Percentiles rank a stretch among this genome's conserved stretches.
Evolutionary conservation across 2,888 invertebrate species (phyloP).

Genomic region (Andricus quercusramuli): DNA sequence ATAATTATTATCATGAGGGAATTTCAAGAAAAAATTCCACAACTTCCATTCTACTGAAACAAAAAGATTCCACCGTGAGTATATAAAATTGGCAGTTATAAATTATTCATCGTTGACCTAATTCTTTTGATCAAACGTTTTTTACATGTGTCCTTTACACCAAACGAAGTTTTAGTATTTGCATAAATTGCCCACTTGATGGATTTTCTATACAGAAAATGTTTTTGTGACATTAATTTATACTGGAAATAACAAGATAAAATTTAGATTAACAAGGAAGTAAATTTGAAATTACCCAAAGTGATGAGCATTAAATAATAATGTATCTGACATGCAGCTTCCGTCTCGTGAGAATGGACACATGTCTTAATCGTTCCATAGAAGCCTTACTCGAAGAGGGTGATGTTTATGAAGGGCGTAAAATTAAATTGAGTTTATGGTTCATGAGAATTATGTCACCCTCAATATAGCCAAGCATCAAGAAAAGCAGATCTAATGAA

Average conservation of each 20-base stretch:
- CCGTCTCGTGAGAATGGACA: background rate
- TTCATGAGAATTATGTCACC: background rate
- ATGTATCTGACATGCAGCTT: conserved; percentile 23
- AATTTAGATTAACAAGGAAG: background rate
- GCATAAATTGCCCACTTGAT: background rate
- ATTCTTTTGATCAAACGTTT: no score
- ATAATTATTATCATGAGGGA: no score
- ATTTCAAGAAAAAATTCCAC: no score
- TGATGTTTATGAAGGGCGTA: background rate
- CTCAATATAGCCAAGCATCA: background rate
- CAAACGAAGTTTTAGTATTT: background rate
- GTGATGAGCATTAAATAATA: background rate
- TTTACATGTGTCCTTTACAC: no score
- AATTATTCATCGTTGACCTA: no score
- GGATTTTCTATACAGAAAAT: background rate
- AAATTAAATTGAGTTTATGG: conserved; percentile 9
- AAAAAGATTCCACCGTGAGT: no score
- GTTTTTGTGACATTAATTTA: background rate
- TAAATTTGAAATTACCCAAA: background rate
- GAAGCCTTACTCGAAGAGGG: background rate
- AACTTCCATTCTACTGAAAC: no score
- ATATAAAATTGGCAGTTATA: no score
- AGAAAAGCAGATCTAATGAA: background rate
- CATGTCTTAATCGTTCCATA: background rate
- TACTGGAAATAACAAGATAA: background rate